Evolutionary conservation across 2,888 invertebrate species (phyloP), one percentile per base, ranked within the genome.

Genomic region (Actias luna): DNA sequence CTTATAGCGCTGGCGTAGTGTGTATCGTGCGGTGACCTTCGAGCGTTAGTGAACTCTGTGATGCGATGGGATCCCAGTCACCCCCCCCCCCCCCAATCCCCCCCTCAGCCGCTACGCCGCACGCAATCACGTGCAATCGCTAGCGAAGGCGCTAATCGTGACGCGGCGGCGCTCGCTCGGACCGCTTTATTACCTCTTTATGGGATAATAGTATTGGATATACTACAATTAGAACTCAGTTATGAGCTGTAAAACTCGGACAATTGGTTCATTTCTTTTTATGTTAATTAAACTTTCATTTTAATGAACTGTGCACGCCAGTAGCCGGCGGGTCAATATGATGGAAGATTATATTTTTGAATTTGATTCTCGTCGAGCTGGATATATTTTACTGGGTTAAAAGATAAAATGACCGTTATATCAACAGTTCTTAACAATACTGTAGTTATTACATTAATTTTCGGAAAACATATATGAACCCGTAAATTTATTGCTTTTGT

Each of bases 181-280:
- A 25, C 46, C 22, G 25, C 22, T 22, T 50, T 25, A 50, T 50
- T 50, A 50, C 46, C 25, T 50, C 46, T 50, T 50, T 50, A 50
- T 12, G 25, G 46, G 46, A 25, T 50, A 50, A 50, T 50, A 25
- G 46, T n/a, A 42, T 42, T 42, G n/a, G 42, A 18, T 42, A 42
- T 42, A 42, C 42, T 42, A n/a, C n/a, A 42, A 42, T 42, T 42
- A 42, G 42, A 42, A 42, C 42, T 42, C n/a, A 42, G 16, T 42
- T 42, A 42, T n/a, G 42, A 42, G n/a, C 42, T 42, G 42, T 42
- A 42, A 18, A 42, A 42, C 18, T n/a, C 42, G 42, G n/a, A n/a
- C 18, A 42, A 42, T 42, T 42, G 42, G 46, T 50, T 50, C 25
- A 50, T 50, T 50, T 50, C 22, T 25, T 50, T 50, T 25, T 50